Evolutionary conservation across 2,888 invertebrate species (phyloP).

Genomic region (Ctenicera cuprea): DNA sequence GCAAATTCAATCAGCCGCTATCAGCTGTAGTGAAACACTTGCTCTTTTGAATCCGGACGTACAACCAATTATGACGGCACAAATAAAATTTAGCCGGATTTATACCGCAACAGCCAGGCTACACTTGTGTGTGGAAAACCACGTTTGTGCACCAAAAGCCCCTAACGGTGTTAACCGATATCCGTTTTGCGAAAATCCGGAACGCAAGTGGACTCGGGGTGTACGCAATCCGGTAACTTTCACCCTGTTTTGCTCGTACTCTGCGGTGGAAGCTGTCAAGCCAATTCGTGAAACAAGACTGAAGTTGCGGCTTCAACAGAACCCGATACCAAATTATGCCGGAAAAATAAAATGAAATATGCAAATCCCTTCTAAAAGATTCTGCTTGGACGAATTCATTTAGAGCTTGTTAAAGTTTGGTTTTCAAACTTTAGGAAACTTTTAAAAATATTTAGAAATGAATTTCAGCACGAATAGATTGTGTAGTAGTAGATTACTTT

Average conservation of each 20-base stretch:
- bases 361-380: slow-evolving; percentile 14
- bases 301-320: not conserved
- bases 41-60: slow-evolving; percentile 19
- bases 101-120: slow-evolving; percentile 19
- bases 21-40: slow-evolving; percentile 28
- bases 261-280: slow-evolving; percentile 21
- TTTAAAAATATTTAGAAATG: not conserved
- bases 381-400: not conserved
- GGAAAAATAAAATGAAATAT: slow-evolving; percentile 19
- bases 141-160: slow-evolving; percentile 25
- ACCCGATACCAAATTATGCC: not conserved
- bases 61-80: slow-evolving; percentile 22
- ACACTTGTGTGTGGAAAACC: slow-evolving; percentile 31
- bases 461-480: not conserved
- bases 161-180: slow-evolving; percentile 35
- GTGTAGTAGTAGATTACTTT: too few species aligned
- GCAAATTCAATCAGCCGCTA: slow-evolving; percentile 42
- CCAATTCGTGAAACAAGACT: slow-evolving; percentile 21
- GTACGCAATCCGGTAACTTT: slow-evolving; percentile 25
- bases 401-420: not conserved
- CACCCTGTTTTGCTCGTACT: slow-evolving; percentile 13
- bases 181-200: slow-evolving; percentile 26
- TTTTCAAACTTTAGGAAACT: not conserved
- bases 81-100: slow-evolving; percentile 36
- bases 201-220: slow-evolving; percentile 23